A percentile compares a stretch with the other conserved stretches of the same genome.
These are phyloP conservation scores for Rhodeus uyekii DNA, from an alignment of 2,797 vertebrate species.

Conservation along the genomic window DNA sequence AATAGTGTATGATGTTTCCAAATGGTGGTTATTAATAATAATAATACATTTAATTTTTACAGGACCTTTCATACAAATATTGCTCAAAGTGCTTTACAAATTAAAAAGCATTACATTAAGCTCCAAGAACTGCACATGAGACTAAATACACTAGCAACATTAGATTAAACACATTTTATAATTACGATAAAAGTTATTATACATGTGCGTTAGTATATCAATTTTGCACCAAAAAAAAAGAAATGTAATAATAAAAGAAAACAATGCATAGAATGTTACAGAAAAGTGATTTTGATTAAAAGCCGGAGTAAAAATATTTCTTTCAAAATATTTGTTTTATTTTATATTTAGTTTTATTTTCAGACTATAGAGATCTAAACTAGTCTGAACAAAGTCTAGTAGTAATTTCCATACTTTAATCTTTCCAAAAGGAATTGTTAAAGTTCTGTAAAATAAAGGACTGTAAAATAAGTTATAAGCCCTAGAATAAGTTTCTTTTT, in stretches of 20 bases:
- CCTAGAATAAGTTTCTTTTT: too few species aligned
- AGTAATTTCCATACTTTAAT: neutral
- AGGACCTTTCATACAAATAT: neutral
- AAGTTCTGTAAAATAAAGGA: too few species aligned
- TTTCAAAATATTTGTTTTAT: neutral
- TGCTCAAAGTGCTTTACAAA: neutral
- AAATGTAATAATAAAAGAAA: neutral
- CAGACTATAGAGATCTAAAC: neutral
- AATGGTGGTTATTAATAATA: neutral
- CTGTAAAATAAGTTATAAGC: neutral
- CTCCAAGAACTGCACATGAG: neutral
- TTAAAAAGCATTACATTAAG: neutral
- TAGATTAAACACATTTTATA: neutral
- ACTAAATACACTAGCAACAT: neutral
- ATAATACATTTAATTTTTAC: neutral
- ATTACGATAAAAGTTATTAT: neutral
- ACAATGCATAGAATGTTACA: neutral
- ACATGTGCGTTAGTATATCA: too few species aligned
- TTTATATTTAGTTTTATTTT: neutral
- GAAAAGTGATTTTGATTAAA: neutral
- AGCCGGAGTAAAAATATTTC: neutral
- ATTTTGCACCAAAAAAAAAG: neutral
- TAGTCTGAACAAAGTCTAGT: too few species aligned
- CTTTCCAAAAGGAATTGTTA: neutral
- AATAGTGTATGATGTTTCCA: neutral